phyloP scores from a whole-genome alignment of 2,113 vertebrate genomes.

The Corythoichthys intestinalis region DNA sequence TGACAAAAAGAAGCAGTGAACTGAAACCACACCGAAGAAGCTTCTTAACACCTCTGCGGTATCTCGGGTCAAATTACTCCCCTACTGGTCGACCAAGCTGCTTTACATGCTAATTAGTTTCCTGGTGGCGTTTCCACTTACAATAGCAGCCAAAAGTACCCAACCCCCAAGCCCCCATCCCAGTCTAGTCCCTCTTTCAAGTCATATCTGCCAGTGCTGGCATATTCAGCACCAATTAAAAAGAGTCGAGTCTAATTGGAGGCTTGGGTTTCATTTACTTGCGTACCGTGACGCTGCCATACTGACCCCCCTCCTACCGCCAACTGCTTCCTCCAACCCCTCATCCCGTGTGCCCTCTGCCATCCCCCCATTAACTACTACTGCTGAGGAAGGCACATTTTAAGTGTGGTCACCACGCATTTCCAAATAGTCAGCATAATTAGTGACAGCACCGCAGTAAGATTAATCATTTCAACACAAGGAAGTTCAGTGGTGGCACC shows the following conservation, averaged over 20 bases:
- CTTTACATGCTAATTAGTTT: conserved; percentile 71
- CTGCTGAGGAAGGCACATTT: conserved; percentile 65
- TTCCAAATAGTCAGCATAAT: conserved; percentile 65
- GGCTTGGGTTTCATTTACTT: conserved; percentile 70
- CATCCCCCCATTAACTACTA: conserved; percentile 26
- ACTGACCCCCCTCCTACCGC: conserved; percentile 33
- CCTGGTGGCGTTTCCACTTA: conserved; percentile 44
- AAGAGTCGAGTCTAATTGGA: conserved; percentile 69
- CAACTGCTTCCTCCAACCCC: conserved; percentile 47
- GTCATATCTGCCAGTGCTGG: conserved; percentile 49
- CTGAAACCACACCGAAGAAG: conserved; percentile 30
- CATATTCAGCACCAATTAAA: conserved; percentile 73
- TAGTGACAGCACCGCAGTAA: conserved; percentile 56
- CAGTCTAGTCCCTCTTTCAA: not conserved
- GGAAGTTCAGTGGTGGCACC: conserved; percentile 12
- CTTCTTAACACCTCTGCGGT: conserved; percentile 30
- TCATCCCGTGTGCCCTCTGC: conserved; percentile 30
- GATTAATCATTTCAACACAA: conserved; percentile 61
- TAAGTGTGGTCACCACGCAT: conserved; percentile 32
- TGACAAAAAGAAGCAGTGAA: conserved; percentile 16
- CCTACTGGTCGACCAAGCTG: conserved; percentile 63
- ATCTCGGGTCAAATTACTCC: conserved; percentile 57
- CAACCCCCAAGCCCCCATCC: not conserved
- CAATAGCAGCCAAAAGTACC: conserved; percentile 13
- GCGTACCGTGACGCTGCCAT: conserved; percentile 55